Percentiles rank a stretch among this genome's conserved stretches.
phyloP scores from a whole-genome alignment of 1,140 invertebrate genomes.

The Euura saliciscinereae region DNA sequence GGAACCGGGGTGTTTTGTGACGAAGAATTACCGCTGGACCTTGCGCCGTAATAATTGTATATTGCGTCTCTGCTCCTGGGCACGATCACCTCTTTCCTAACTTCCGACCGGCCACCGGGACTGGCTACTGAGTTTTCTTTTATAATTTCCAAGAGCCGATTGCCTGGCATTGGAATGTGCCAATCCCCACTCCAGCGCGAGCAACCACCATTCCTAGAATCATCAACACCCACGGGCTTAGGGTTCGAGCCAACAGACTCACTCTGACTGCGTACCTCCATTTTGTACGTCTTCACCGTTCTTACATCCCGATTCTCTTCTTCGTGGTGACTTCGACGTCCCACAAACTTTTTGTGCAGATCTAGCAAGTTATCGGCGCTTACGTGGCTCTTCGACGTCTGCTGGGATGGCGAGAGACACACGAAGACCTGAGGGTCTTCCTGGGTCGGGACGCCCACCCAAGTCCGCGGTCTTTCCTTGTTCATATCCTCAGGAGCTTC shows the following conservation, averaged over 20 bases:
- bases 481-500: conserved; percentile 44
- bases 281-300: conserved; percentile 43
- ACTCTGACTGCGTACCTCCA: conserved; percentile 27
- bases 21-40: neutral
- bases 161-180: conserved; percentile 28
- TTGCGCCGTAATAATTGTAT: conserved; percentile 1
- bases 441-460: conserved; percentile 65
- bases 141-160: conserved; percentile 63
- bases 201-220: conserved; percentile 20
- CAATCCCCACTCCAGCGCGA: conserved; percentile 9
- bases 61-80: neutral
- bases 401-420: conserved; percentile 75
- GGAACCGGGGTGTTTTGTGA: neutral
- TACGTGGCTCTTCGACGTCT: conserved; percentile 56
- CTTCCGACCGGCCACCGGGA: conserved; percentile 13
- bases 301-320: conserved; percentile 34
- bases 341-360: conserved; percentile 70
- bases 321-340: conserved; percentile 66
- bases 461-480: conserved; percentile 54
- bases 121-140: conserved; percentile 51
- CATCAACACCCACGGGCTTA: conserved; percentile 12
- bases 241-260: conserved; percentile 11
- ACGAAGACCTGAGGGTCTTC: conserved; percentile 66
- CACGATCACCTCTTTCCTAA: neutral
- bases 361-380: conserved; percentile 67